Conservation (phyloP, 2,888 invertebrate species). For the Zaprionus lineosus region DNA sequence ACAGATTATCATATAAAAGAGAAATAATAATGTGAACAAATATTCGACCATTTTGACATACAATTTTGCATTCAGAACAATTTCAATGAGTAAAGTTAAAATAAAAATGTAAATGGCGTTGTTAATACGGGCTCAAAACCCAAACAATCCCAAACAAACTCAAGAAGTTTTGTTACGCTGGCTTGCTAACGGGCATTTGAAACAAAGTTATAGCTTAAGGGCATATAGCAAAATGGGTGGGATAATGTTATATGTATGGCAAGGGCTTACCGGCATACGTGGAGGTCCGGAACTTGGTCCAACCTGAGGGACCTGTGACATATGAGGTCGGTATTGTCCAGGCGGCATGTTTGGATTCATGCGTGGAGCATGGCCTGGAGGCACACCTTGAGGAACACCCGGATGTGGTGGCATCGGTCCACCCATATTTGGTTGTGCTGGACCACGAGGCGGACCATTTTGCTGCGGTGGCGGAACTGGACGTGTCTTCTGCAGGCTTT, state of each 20-base stretch:
- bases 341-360: constrained; percentile 85
- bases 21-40: constrained; percentile 13
- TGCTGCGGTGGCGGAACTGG: constrained; percentile 89
- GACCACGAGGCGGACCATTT: constrained; percentile 84
- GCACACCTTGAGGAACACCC: constrained; percentile 82
- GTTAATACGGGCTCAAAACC: constrained; percentile 44
- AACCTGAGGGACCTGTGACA: constrained; percentile 85
- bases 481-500: constrained; percentile 95
- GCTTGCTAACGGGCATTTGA: constrained; percentile 21
- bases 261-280: constrained; percentile 84
- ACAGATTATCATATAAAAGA: background rate
- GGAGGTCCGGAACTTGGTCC: constrained; percentile 86
- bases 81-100: constrained; percentile 67
- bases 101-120: constrained; percentile 54
- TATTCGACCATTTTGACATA: constrained; percentile 32
- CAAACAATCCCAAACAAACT: constrained; percentile 32
- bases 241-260: background rate
- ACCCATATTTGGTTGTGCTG: constrained; percentile 81
- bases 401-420: constrained; percentile 83
- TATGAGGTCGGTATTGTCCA: constrained; percentile 85
- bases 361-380: constrained; percentile 84
- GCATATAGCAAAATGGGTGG: constrained; percentile 15
- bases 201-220: constrained; percentile 29
- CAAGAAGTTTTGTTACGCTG: constrained; percentile 24
- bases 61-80: constrained; percentile 82